These are phyloP conservation scores for Spodoptera frugiperda DNA, from an alignment of 1,140 invertebrate species.

Conservation along the genomic window DNA sequence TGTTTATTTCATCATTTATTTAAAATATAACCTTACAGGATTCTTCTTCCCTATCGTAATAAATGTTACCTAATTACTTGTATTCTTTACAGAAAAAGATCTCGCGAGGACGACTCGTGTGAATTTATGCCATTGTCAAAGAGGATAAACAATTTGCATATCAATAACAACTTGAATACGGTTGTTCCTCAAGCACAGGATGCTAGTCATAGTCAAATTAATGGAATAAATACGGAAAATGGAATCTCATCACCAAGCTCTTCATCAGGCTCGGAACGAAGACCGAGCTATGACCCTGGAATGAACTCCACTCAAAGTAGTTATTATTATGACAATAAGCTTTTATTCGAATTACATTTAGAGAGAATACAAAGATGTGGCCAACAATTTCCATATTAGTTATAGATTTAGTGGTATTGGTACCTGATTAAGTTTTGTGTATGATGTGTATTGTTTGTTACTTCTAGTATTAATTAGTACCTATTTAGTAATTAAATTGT, in stretches of 20 bases:
- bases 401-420: conserved; percentile 49
- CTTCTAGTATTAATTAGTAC: conserved; percentile 57
- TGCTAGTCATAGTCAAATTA: conserved; percentile 76
- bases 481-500: conserved; percentile 4
- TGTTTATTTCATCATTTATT: conserved; percentile 34
- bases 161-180: conserved; percentile 86
- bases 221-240: conserved; percentile 69
- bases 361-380: conserved; percentile 84
- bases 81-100: conserved; percentile 87
- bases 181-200: conserved; percentile 65
- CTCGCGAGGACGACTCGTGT: conserved; percentile 89
- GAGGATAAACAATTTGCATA: conserved; percentile 92
- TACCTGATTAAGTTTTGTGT: conserved; percentile 58
- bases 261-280: conserved; percentile 69
- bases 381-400: conserved; percentile 82
- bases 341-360: conserved; percentile 85
- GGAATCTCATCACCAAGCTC: conserved; percentile 71
- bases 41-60: neutral
- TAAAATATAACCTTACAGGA: no score
- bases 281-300: conserved; percentile 83
- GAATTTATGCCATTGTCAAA: conserved; percentile 93
- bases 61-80: neutral
- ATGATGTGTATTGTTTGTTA: conserved; percentile 65
- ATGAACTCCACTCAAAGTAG: conserved; percentile 78
- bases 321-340: conserved; percentile 85